phyloP scores from a whole-genome alignment of 2,113 vertebrate genomes.

The Corydoras sp. region DNA sequence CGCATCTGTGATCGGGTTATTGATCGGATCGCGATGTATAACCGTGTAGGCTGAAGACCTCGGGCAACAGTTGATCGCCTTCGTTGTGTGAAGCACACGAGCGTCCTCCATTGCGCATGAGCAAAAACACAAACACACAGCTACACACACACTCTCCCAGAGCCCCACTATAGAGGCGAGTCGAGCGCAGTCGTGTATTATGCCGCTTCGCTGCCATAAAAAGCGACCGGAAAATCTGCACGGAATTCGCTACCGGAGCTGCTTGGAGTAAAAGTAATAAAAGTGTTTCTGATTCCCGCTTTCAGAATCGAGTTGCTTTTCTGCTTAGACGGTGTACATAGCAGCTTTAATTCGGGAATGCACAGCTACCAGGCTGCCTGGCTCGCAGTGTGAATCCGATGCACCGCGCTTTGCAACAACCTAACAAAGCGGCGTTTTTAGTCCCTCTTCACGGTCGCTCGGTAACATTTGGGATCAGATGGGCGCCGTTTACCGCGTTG shows the following conservation, averaged over 20 bases:
- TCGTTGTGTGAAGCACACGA: constrained; percentile 75
- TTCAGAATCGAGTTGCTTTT: constrained; percentile 41
- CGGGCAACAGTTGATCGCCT: constrained; percentile 48
- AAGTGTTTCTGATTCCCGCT: constrained; percentile 53
- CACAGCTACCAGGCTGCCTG: constrained; percentile 33
- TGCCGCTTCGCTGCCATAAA: constrained; percentile 86
- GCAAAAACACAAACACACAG: constrained; percentile 53
- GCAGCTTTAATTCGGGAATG: constrained; percentile 26
- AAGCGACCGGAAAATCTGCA: constrained; percentile 71
- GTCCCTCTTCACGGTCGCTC: constrained; percentile 1
- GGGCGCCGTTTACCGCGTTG: constrained; percentile 31
- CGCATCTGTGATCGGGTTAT: no score
- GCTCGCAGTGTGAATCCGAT: constrained; percentile 45
- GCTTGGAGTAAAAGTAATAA: constrained; percentile 73
- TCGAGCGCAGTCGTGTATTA: constrained; percentile 82
- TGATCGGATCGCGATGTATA: neutral
- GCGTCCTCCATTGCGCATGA: constrained; percentile 71
- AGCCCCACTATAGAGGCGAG: constrained; percentile 23
- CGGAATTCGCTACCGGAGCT: constrained; percentile 73
- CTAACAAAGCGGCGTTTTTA: constrained; percentile 67
- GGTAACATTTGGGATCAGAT: constrained; percentile 39
- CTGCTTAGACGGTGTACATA: constrained; percentile 38
- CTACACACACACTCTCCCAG: neutral
- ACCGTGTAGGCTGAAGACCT: constrained; percentile 5
- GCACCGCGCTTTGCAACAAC: constrained; percentile 81